phyloP scores from a whole-genome alignment of 2,888 invertebrate species.

The Chloromyia formosa region DNA sequence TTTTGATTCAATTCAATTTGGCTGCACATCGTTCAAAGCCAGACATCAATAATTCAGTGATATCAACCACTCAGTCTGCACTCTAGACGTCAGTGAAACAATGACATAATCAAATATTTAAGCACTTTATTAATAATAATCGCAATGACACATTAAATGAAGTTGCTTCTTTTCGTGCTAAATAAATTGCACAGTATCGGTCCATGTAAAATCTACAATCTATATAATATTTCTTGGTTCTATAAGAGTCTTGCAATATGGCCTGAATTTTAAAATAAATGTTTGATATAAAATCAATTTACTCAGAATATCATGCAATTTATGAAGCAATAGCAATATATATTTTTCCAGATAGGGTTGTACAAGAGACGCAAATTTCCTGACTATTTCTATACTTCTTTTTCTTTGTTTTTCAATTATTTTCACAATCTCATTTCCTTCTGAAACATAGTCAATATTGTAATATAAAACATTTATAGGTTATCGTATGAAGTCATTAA shows the following conservation, averaged over 20 bases:
- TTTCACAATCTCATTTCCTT: constrained; percentile 15
- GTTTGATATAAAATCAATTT: constrained; percentile 12
- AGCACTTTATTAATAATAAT: constrained; percentile 49
- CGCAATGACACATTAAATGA: constrained; percentile 48
- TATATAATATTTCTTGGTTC: constrained; percentile 15
- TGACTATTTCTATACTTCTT: neutral
- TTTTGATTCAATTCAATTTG: constrained; percentile 63
- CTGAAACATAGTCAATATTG: constrained; percentile 23
- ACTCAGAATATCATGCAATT: constrained; percentile 35
- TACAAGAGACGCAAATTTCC: constrained; percentile 29
- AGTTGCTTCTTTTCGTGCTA: constrained; percentile 31
- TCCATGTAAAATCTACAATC: constrained; percentile 37
- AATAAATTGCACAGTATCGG: constrained; percentile 40
- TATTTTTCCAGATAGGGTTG: constrained; percentile 26
- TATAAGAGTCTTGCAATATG: neutral
- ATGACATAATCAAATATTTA: constrained; percentile 43
- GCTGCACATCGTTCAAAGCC: constrained; percentile 63
- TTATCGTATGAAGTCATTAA: constrained; percentile 32
- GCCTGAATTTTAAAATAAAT: constrained; percentile 22
- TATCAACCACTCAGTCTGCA: constrained; percentile 8
- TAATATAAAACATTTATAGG: constrained; percentile 43
- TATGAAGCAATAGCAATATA: constrained; percentile 38
- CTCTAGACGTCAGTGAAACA: neutral
- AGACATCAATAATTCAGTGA: constrained; percentile 45
- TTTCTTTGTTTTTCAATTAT: neutral